Conservation (phyloP, 2,797 vertebrate genomes). For the Limosa lapponica region DNA sequence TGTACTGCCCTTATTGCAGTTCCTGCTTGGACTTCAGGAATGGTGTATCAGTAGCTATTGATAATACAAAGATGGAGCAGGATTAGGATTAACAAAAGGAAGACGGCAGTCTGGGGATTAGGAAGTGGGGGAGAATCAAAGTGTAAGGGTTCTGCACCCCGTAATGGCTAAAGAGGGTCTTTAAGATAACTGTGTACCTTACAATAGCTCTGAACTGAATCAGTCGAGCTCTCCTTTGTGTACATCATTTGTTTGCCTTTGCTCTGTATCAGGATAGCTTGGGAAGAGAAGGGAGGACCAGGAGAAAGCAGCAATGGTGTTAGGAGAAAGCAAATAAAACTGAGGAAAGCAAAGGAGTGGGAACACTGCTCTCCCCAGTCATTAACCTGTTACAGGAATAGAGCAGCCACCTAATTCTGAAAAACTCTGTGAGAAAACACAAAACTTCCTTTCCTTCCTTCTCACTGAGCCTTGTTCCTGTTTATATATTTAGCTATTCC, state of each 20-base stretch:
- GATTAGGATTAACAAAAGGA: not conserved
- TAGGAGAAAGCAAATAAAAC: not conserved
- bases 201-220: not conserved
- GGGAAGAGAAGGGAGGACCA: not conserved
- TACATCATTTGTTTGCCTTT: not conserved
- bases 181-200: not conserved
- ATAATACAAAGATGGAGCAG: not conserved
- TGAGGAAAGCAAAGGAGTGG: not conserved
- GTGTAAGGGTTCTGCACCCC: not conserved
- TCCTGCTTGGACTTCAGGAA: not conserved
- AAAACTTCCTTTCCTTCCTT: not conserved
- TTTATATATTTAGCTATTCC: not conserved
- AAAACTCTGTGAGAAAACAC: not conserved
- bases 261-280: not conserved
- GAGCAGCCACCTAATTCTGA: not conserved
- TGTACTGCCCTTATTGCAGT: not conserved
- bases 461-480: not conserved
- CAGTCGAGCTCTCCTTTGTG: not conserved
- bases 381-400: not conserved
- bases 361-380: not conserved
- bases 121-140: not conserved
- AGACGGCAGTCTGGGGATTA: not conserved
- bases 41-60: not conserved
- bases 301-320: not conserved
- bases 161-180: not conserved